These are phyloP conservation scores for Melolontha melolontha DNA, from an alignment of 2,888 invertebrate genomes.

Conservation along the genomic window DNA sequence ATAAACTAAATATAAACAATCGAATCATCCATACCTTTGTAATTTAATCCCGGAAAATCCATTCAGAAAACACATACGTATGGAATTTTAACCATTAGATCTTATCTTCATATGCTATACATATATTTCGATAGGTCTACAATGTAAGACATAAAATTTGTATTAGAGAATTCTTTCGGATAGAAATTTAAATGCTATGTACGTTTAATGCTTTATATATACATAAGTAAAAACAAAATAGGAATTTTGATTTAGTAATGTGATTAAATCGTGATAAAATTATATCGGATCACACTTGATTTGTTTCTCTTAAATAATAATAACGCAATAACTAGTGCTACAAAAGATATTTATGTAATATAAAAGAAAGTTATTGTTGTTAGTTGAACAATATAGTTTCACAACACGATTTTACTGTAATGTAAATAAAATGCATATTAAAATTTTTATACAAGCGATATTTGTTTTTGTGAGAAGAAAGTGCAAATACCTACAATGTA, in stretches of 20 bases:
- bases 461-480: too few species aligned
- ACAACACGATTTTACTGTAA: not conserved
- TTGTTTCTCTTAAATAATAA: not conserved
- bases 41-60: constrained; percentile 16
- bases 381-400: constrained; percentile 16
- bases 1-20: too few species aligned
- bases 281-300: constrained; percentile 3
- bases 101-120: not conserved
- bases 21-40: not conserved
- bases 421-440: not conserved
- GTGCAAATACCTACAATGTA: too few species aligned
- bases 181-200: too few species aligned
- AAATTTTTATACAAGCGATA: too few species aligned
- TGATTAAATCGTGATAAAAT: too few species aligned
- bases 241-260: too few species aligned
- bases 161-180: too few species aligned
- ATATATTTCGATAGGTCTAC: not conserved
- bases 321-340: not conserved
- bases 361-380: constrained; percentile 21
- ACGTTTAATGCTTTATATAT: too few species aligned
- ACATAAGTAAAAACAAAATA: too few species aligned
- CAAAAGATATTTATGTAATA: constrained; percentile 22
- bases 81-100: constrained; percentile 1
- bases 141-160: not conserved
- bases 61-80: not conserved